These are phyloP conservation scores for Coreoperca whiteheadi DNA, from an alignment of 2,113 vertebrate species.

Conservation along the genomic window DNA sequence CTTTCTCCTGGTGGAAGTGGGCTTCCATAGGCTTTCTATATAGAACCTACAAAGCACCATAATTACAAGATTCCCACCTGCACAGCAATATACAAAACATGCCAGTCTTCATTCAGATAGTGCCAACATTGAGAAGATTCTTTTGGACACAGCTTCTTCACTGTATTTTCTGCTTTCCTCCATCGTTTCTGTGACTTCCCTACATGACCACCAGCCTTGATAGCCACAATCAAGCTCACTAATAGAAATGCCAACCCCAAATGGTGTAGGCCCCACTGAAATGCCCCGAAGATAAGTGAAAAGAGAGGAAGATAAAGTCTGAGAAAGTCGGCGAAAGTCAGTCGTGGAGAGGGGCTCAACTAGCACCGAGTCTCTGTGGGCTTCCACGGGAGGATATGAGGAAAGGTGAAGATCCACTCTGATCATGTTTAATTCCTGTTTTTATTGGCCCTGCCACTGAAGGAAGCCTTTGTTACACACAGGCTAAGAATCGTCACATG, in stretches of 20 bases:
- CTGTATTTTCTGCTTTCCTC: not conserved
- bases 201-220: conserved; percentile 8
- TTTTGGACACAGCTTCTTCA: not conserved
- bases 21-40: not conserved
- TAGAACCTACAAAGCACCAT: not conserved
- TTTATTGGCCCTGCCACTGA: conserved; percentile 53
- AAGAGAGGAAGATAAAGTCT: conserved; percentile 23
- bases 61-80: not conserved
- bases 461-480: conserved; percentile 61
- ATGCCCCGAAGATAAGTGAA: conserved; percentile 36
- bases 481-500: conserved; percentile 28
- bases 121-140: not conserved
- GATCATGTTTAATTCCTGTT: conserved; percentile 67
- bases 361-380: not conserved
- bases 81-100: not conserved
- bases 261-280: not conserved
- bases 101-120: not conserved
- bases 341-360: not conserved
- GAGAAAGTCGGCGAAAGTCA: conserved; percentile 12
- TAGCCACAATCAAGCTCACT: conserved; percentile 35
- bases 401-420: conserved; percentile 55
- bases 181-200: not conserved
- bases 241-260: conserved; percentile 53
- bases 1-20: not conserved
- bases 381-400: conserved; percentile 20